Conservation (phyloP, 2,888 invertebrate species). For the Ceramica pisi region DNA sequence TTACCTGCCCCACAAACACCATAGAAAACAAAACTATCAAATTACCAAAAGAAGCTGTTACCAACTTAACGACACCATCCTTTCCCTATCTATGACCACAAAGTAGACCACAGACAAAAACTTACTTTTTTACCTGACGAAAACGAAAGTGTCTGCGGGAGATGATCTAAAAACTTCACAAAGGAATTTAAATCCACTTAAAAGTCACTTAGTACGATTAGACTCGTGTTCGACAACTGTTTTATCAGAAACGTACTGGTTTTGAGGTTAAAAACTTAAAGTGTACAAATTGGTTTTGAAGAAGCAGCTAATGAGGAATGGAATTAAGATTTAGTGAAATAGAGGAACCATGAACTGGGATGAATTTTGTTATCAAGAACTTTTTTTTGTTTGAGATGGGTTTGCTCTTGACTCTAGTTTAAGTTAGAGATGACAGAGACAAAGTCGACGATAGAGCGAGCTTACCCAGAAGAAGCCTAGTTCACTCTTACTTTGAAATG, state of each 20-base stretch:
- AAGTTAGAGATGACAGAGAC: too few relatives aligned
- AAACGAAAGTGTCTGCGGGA: constrained; percentile 68
- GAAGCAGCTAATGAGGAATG: constrained; percentile 11
- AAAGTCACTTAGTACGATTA: constrained; percentile 67
- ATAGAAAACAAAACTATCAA: constrained; percentile 40
- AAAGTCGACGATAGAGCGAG: too few relatives aligned
- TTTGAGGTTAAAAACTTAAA: constrained; percentile 15
- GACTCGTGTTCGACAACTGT: constrained; percentile 53
- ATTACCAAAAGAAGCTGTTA: constrained; percentile 49
- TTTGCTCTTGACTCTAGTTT: too few relatives aligned
- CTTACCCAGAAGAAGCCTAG: too few relatives aligned
- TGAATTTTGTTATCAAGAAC: too few relatives aligned
- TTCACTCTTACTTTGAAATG: too few relatives aligned
- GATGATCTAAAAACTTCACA: constrained; percentile 61
- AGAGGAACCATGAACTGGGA: neutral
- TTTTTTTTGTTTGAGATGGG: too few relatives aligned
- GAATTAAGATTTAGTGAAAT: constrained; percentile 12
- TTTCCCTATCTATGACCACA: constrained; percentile 61
- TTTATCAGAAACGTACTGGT: constrained; percentile 56
- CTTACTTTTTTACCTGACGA: constrained; percentile 62
- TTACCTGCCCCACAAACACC: constrained; percentile 4
- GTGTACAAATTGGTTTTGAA: constrained; percentile 60
- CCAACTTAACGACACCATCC: constrained; percentile 50
- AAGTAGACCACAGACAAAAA: constrained; percentile 65
- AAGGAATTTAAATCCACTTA: constrained; percentile 70